Base-by-base conservation (phyloP, 2,797 vertebrate species). In the Lophius americanus region DNA sequence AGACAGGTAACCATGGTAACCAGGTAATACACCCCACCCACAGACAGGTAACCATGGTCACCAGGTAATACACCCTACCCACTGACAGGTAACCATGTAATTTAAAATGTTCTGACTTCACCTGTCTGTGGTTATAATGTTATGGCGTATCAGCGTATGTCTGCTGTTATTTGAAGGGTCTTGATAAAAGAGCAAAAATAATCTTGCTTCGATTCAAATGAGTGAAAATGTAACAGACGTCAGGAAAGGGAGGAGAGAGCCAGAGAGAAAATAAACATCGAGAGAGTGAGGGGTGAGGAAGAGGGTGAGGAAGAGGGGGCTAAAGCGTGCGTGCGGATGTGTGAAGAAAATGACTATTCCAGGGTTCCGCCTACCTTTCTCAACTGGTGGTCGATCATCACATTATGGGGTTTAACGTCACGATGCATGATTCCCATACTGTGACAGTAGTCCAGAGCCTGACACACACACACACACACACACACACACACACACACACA, bases 401-500 rank as follows among this genome's bases (percentile, higher is more conserved):
- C 96, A 84, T 98, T 98, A 92, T 97, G 96, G 80, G 96, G 96
- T 90, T 98, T 98, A 87, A 98, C 96, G 57, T 98, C 96, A 72
- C 96, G 95, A 86, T 97, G 96, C 96, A 98, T 98, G 93, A 98
- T 96, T 78, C 96, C 96, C 95, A 97, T 97, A 92, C 96, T 98
- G 89, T 98, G 96, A 92, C 96, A 98, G 92, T 97, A 98, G 92
- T 98, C 96, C 94, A 98, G 94, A 83, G 96, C 96, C 96, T 98
- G 0, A 23, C n/a, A 32, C 3, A 73, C n/a, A 8, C 13, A 62
- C 9, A 47, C 51, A 55, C 13, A 37, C 12, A 51, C 49, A 35
- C 5, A 7, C 46, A 12, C 9, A 7, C 46, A 49, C n/a, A 23
- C n/a, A 50, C n/a, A 50, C n/a, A 23, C n/a, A 33, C 14, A 8